phyloP scores from a whole-genome alignment of 2,113 vertebrate species.

The Callionymus lyra region DNA sequence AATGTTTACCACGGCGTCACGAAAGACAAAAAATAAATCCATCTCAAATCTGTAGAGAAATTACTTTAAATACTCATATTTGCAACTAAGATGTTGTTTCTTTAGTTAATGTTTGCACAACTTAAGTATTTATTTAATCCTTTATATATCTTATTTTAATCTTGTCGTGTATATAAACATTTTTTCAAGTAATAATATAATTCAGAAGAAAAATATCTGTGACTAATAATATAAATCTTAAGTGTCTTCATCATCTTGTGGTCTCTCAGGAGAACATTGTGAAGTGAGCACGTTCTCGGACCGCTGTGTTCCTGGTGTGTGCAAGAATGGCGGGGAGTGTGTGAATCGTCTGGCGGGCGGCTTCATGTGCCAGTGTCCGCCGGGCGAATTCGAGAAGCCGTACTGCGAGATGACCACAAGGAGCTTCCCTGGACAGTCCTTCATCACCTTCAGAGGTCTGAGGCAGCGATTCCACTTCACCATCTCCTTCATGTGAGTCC shows the following conservation, averaged over 20 bases:
- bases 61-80: too few species aligned
- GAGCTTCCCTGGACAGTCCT: constrained; percentile 83
- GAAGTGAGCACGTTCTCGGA: constrained; percentile 77
- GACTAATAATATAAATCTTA: too few species aligned
- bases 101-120: too few species aligned
- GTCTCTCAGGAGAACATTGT: constrained; percentile 74
- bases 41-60: too few species aligned
- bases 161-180: too few species aligned
- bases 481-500: constrained; percentile 82
- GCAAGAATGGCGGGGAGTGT: constrained; percentile 83
- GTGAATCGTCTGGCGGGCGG: constrained; percentile 84
- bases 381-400: constrained; percentile 83
- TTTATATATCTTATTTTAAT: too few species aligned
- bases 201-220: too few species aligned
- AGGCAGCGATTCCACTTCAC: constrained; percentile 93
- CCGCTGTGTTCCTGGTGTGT: constrained; percentile 77
- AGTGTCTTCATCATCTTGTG: neutral
- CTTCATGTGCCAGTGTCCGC: constrained; percentile 82
- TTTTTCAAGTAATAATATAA: too few species aligned
- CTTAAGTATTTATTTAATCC: too few species aligned
- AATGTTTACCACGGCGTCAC: too few species aligned
- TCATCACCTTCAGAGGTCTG: constrained; percentile 88
- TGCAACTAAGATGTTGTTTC: too few species aligned
- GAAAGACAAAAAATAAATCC: too few species aligned
- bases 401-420: constrained; percentile 89